phyloP scores from a whole-genome alignment of 2,797 vertebrate genomes.

The Enteromius unitaeniatus region DNA sequence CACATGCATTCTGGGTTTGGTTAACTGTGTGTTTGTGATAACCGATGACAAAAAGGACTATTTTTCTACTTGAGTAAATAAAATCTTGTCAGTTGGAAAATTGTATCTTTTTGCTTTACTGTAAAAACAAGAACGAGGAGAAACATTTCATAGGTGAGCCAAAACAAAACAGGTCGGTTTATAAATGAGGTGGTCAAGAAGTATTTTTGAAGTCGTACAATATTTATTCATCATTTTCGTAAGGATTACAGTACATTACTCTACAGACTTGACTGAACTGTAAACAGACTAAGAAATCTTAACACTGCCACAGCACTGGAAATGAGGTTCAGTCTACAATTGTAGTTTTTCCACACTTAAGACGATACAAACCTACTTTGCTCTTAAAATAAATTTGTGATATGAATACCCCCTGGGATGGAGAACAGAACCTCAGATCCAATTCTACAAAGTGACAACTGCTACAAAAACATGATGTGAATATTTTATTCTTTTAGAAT shows the following conservation, averaged over 20 bases:
- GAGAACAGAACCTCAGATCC: slow-evolving; percentile 32
- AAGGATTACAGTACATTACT: slow-evolving; percentile 45
- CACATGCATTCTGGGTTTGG: slow-evolving; percentile 7
- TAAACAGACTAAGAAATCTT: slow-evolving; percentile 38
- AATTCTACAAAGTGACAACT: slow-evolving; percentile 42
- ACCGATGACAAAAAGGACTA: slow-evolving; percentile 7
- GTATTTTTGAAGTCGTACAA: slow-evolving; percentile 43
- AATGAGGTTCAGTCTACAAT: neutral
- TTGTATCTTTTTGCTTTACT: neutral
- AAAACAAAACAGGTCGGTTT: neutral
- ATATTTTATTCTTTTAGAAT: slow-evolving; percentile 8
- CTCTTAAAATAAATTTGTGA: neutral
- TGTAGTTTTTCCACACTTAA: neutral
- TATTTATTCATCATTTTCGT: slow-evolving; percentile 56
- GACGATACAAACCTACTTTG: neutral
- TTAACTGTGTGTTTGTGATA: slow-evolving; percentile 3
- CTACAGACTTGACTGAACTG: slow-evolving; percentile 46
- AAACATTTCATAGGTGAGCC: neutral
- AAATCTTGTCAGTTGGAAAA: neutral
- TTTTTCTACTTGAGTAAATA: slow-evolving; percentile 40
- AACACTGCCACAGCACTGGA: slow-evolving; percentile 34
- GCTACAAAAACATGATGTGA: slow-evolving; percentile 44
- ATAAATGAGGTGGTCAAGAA: slow-evolving; percentile 15
- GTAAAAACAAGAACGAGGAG: neutral
- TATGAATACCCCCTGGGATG: neutral